These are phyloP conservation scores for Microctenopoma stevenorrisi DNA, from an alignment of 2,797 vertebrate genomes.

Conservation along the genomic window DNA sequence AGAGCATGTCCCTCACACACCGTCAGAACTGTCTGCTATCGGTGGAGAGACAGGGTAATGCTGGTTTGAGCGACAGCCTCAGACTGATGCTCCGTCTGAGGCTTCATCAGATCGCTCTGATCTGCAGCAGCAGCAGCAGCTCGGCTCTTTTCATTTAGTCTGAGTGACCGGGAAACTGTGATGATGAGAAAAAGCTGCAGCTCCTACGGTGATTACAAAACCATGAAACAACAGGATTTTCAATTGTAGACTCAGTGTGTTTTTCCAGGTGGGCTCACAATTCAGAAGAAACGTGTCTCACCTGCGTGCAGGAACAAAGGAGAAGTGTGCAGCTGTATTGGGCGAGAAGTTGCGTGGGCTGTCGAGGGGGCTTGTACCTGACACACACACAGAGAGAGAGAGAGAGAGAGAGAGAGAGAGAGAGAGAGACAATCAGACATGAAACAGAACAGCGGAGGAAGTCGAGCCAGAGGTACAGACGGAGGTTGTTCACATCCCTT, in stretches of 20 bases:
- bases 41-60: conserved; percentile 43
- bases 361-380: conserved; percentile 96
- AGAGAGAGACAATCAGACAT: not conserved
- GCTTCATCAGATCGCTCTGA: conserved; percentile 31
- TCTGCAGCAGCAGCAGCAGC: conserved; percentile 8
- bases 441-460: too few species aligned
- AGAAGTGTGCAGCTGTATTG: conserved; percentile 95
- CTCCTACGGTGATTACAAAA: not conserved
- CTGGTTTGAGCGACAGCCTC: conserved; percentile 46
- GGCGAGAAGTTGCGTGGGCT: conserved; percentile 98
- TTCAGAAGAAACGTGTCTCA: conserved; percentile 73
- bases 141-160: not conserved
- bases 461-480: too few species aligned
- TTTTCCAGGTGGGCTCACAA: not conserved
- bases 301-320: conserved; percentile 95
- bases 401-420: not conserved
- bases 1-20: not conserved
- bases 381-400: conserved; percentile 24
- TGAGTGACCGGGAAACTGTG: too few species aligned
- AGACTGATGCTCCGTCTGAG: conserved; percentile 34
- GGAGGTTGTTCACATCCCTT: too few species aligned
- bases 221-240: not conserved
- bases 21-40: conserved; percentile 22
- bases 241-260: too few species aligned
- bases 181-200: not conserved